Conservation (phyloP, 2,888 invertebrate species). For the Cosmia trapezina region DNA sequence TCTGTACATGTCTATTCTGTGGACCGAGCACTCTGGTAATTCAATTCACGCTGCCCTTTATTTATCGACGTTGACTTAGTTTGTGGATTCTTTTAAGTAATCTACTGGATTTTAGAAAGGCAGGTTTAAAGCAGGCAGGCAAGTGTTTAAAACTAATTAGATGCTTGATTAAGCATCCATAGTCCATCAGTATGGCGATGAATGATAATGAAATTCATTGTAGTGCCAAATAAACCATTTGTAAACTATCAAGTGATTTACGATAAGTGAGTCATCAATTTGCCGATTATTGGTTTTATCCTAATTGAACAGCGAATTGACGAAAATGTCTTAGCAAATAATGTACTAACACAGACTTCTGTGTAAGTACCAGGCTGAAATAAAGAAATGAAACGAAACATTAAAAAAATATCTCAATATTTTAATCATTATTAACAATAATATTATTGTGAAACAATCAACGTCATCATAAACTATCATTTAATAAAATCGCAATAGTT, state of each 20-base stretch:
- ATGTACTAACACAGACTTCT: background rate
- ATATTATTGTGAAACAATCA: constrained; percentile 86
- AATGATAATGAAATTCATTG: background rate
- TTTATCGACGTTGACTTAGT: constrained; percentile 58
- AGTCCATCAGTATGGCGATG: background rate
- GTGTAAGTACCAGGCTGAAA: background rate
- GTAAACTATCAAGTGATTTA: background rate
- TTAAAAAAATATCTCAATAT: constrained; percentile 75
- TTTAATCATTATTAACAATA: constrained; percentile 84
- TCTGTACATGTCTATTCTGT: background rate
- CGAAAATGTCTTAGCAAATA: background rate
- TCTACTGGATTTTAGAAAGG: constrained; percentile 37
- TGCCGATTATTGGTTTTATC: background rate
- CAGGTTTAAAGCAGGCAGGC: background rate
- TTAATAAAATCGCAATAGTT: constrained; percentile 86
- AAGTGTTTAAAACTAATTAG: constrained; percentile 8
- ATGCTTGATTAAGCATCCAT: background rate
- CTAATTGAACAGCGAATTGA: background rate
- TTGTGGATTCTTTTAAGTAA: constrained; percentile 60
- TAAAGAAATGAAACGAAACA: constrained; percentile 43
- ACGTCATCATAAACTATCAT: constrained; percentile 88
- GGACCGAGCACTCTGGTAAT: constrained; percentile 21
- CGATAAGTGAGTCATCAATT: background rate
- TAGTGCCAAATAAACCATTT: no score
- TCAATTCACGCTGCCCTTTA: constrained; percentile 66